Conservation (phyloP, 2,113 vertebrate genomes). For the Chrysochloris asiatica region DNA sequence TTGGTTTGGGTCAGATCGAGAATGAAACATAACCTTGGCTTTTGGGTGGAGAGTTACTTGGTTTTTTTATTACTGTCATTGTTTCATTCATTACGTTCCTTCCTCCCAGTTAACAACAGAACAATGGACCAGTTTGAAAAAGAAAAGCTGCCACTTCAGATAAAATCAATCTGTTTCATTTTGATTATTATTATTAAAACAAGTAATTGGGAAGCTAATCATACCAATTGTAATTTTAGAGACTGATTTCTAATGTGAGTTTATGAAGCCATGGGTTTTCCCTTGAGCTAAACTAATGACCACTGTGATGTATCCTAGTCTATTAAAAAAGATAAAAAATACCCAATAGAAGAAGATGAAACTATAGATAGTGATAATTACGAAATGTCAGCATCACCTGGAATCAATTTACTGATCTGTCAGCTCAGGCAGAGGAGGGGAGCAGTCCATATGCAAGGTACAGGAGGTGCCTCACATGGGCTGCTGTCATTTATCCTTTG, state of each 20-base stretch:
- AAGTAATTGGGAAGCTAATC: conserved; percentile 42
- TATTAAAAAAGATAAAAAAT: conserved; percentile 73
- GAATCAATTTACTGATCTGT: conserved; percentile 67
- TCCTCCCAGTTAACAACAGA: conserved; percentile 35
- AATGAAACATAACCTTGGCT: neutral
- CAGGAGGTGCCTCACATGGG: neutral
- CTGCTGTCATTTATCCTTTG: conserved; percentile 53
- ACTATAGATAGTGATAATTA: conserved; percentile 72
- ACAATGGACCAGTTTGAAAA: conserved; percentile 28
- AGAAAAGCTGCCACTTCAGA: conserved; percentile 45
- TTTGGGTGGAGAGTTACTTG: neutral
- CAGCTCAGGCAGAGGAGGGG: neutral
- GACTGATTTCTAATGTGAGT: conserved; percentile 68
- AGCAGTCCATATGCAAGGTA: neutral
- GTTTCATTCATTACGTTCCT: neutral
- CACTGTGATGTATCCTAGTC: conserved; percentile 57
- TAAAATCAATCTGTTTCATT: conserved; percentile 40
- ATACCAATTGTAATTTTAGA: conserved; percentile 65
- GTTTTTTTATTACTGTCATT: conserved; percentile 23
- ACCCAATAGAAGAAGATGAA: conserved; percentile 64
- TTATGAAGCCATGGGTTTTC: conserved; percentile 70
- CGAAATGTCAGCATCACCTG: conserved; percentile 67
- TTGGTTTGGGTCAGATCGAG: neutral
- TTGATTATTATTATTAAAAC: conserved; percentile 36
- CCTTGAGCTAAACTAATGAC: conserved; percentile 73